These are phyloP conservation scores for Ceratoteleas bidentatus DNA, from an alignment of 1,140 invertebrate genomes.

Conservation along the genomic window DNA sequence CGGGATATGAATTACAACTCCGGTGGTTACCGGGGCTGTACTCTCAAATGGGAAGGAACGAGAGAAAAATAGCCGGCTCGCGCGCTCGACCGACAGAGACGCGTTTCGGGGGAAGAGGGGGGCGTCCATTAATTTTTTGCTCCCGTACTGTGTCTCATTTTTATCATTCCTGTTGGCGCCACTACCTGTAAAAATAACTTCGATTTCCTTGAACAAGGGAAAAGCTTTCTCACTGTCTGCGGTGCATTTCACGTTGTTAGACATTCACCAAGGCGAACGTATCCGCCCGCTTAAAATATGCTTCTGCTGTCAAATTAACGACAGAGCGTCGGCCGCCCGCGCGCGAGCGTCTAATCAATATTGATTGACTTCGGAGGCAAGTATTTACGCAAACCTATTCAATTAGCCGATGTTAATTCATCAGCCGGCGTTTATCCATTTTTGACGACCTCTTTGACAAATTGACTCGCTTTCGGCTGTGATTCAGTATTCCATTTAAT, in stretches of 20 bases:
- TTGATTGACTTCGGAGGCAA: slow-evolving; percentile 11
- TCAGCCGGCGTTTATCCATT: not conserved
- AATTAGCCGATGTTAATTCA: not conserved
- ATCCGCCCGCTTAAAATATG: slow-evolving; percentile 34
- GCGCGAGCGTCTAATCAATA: slow-evolving; percentile 16
- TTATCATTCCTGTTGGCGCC: slow-evolving; percentile 56
- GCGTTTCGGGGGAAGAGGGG: slow-evolving; percentile 20
- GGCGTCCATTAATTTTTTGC: slow-evolving; percentile 64
- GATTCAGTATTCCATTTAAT: not conserved
- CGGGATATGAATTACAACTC: slow-evolving; percentile 65
- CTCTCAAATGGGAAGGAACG: slow-evolving; percentile 42
- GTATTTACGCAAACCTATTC: not conserved
- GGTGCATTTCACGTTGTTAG: slow-evolving; percentile 37
- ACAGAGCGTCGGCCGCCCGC: not conserved
- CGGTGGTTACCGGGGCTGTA: slow-evolving; percentile 45
- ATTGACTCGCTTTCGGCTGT: not conserved
- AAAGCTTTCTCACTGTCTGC: slow-evolving; percentile 39
- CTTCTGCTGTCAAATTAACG: slow-evolving; percentile 37
- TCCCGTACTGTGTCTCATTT: slow-evolving; percentile 51
- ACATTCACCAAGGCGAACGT: slow-evolving; percentile 23
- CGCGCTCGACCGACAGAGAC: slow-evolving; percentile 17
- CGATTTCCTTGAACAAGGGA: slow-evolving; percentile 64
- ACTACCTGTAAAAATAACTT: slow-evolving; percentile 69
- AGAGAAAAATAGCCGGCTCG: slow-evolving; percentile 22
- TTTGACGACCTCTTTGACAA: not conserved